Evolutionary conservation across 2,113 vertebrate genomes (phyloP).

Genomic region (Ciconia stormi): DNA sequence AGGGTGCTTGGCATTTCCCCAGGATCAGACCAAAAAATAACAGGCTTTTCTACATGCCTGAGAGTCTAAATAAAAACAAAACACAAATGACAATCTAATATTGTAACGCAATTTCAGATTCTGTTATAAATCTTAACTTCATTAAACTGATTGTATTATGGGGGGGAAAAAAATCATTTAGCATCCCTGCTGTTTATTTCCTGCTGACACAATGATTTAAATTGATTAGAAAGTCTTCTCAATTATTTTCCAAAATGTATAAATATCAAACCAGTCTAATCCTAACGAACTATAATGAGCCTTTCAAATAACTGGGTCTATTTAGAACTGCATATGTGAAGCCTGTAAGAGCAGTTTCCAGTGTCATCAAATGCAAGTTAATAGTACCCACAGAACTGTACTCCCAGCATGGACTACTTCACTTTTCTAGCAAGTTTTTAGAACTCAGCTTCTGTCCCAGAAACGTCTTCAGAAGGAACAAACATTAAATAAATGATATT

Average conservation of each 20-base stretch:
- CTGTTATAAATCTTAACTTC: constrained; percentile 2
- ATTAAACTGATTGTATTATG: constrained; percentile 30
- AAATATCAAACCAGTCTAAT: constrained; percentile 8
- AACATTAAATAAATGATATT: not conserved
- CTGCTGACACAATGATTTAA: constrained; percentile 39
- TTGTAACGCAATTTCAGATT: not conserved
- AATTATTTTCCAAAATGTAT: constrained; percentile 32
- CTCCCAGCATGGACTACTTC: not conserved
- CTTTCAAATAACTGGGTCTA: not conserved
- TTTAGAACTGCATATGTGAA: not conserved
- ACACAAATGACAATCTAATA: not conserved
- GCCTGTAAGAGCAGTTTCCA: not conserved
- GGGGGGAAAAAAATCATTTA: not conserved
- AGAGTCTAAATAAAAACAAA: not conserved
- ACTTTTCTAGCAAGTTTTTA: not conserved
- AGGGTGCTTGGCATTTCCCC: not conserved
- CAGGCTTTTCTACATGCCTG: not conserved
- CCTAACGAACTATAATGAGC: not conserved
- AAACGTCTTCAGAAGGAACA: not conserved
- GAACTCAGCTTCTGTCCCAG: not conserved
- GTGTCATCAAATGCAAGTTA: not conserved
- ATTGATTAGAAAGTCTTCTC: constrained; percentile 23
- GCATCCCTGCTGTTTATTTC: constrained; percentile 34
- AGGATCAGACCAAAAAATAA: not conserved
- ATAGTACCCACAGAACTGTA: not conserved